These are phyloP conservation scores for Oreohelix idahoensis DNA, from an alignment of 1,140 invertebrate genomes.

Conservation along the genomic window DNA sequence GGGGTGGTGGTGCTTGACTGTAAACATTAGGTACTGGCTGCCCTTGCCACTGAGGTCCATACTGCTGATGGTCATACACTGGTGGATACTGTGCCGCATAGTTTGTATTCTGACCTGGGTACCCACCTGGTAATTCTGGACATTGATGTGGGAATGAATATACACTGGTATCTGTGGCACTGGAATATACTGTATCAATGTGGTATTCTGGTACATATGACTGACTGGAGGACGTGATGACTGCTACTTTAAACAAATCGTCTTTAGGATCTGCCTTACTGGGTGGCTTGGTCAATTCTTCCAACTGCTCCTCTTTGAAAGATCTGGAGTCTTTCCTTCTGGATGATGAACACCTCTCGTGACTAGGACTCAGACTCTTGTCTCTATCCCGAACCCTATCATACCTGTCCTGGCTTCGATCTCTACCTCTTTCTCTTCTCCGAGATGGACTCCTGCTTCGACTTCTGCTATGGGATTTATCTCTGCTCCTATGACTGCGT, in stretches of 20 bases:
- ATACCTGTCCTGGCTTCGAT: conserved; percentile 16
- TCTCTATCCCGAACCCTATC: conserved; percentile 31
- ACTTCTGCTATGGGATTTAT: conserved; percentile 41
- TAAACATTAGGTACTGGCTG: background rate
- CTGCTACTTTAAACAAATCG: conserved; percentile 28
- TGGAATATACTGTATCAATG: background rate
- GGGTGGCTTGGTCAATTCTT: conserved; percentile 30
- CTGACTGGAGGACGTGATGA: background rate
- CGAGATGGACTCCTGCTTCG: conserved; percentile 40
- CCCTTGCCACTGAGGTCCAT: background rate
- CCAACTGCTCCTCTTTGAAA: conserved; percentile 32
- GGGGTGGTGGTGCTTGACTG: background rate
- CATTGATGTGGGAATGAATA: conserved; percentile 4
- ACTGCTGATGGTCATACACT: conserved; percentile 25
- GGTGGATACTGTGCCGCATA: conserved; percentile 7
- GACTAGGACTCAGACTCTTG: conserved; percentile 38
- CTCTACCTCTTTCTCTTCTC: conserved; percentile 46
- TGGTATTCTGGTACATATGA: conserved; percentile 1
- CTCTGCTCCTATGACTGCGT: conserved; percentile 43
- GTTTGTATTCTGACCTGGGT: conserved; percentile 8
- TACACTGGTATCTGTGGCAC: background rate
- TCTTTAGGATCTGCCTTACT: background rate
- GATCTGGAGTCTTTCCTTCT: conserved; percentile 33
- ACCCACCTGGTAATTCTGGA: background rate
- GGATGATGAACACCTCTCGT: conserved; percentile 39